phyloP scores from a whole-genome alignment of 2,113 vertebrate species.

The Anhinga anhinga region DNA sequence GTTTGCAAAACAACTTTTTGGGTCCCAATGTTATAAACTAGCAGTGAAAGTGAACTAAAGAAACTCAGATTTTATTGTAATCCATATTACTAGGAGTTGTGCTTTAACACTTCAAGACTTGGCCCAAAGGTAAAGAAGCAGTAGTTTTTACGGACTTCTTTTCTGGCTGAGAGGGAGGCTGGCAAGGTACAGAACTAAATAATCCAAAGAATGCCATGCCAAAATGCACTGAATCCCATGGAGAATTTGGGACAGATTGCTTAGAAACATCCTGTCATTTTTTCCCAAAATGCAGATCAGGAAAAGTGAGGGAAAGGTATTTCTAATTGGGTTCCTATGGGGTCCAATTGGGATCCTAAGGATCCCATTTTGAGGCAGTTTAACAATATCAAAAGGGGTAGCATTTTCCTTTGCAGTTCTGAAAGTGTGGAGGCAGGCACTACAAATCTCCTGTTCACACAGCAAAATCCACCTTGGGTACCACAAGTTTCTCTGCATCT shows the following conservation, averaged over 20 bases:
- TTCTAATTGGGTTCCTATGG: not conserved
- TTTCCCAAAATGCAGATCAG: not conserved
- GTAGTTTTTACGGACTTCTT: constrained; percentile 33
- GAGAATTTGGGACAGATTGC: not conserved
- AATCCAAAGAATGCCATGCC: not conserved
- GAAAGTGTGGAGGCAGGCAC: not conserved
- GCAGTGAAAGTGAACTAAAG: constrained; percentile 41
- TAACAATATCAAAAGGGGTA: not conserved
- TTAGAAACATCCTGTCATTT: not conserved
- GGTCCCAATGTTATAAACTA: constrained; percentile 30
- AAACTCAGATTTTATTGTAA: constrained; percentile 49
- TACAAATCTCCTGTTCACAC: not conserved
- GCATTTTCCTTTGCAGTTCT: not conserved
- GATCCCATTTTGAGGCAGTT: not conserved
- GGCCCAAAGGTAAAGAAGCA: constrained; percentile 1
- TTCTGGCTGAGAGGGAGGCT: not conserved
- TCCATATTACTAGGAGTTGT: constrained; percentile 42
- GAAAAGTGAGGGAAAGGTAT: not conserved
- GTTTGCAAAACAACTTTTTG: constrained; percentile 47
- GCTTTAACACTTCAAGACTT: constrained; percentile 49
- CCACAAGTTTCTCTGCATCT: not conserved
- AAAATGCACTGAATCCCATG: not conserved
- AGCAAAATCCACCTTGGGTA: not conserved
- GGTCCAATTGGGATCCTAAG: not conserved
- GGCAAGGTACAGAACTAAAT: not conserved